These are phyloP conservation scores for Lasaia peninsularis DNA, from an alignment of 1,140 invertebrate species.

Conservation along the genomic window DNA sequence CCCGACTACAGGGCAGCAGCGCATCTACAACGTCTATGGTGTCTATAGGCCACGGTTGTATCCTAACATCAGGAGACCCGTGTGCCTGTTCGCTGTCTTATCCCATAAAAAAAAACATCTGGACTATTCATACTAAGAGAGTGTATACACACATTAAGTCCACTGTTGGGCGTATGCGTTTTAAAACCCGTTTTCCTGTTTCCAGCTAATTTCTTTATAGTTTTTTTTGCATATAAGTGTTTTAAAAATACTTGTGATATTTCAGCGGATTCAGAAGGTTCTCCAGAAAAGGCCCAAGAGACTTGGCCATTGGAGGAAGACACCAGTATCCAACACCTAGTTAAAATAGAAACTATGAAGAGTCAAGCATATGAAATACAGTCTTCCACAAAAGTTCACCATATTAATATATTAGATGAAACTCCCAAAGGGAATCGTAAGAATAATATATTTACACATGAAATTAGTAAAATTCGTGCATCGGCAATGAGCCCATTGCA, in stretches of 20 bases:
- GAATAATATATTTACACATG: conserved; percentile 45
- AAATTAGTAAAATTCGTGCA: conserved; percentile 65
- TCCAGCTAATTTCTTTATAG: too few relatives aligned
- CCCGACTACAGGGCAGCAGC: too few relatives aligned
- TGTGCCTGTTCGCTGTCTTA: too few relatives aligned
- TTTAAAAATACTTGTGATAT: conserved; percentile 5
- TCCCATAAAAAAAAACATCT: too few relatives aligned
- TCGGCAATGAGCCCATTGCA: conserved; percentile 40
- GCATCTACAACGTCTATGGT: too few relatives aligned
- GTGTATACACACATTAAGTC: too few relatives aligned
- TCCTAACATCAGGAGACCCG: too few relatives aligned
- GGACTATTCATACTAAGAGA: too few relatives aligned
- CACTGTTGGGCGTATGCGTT: too few relatives aligned
- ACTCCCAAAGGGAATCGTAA: conserved; percentile 62
- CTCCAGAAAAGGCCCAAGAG: conserved; percentile 27
- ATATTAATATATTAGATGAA: conserved; percentile 42
- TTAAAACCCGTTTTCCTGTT: too few relatives aligned
- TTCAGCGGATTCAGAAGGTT: conserved; percentile 45
- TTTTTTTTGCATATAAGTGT: too few relatives aligned
- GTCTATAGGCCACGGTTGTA: too few relatives aligned
- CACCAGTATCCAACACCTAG: conserved; percentile 42
- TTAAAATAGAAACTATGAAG: conserved; percentile 35
- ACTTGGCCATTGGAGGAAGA: conserved; percentile 54
- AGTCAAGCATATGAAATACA: conserved; percentile 37
- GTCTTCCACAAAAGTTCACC: conserved; percentile 45